A percentile compares a stretch with the other conserved stretches of the same genome.
Evolutionary conservation across 2,888 invertebrate genomes (phyloP).

Genomic region (Diplolepis rosae): DNA sequence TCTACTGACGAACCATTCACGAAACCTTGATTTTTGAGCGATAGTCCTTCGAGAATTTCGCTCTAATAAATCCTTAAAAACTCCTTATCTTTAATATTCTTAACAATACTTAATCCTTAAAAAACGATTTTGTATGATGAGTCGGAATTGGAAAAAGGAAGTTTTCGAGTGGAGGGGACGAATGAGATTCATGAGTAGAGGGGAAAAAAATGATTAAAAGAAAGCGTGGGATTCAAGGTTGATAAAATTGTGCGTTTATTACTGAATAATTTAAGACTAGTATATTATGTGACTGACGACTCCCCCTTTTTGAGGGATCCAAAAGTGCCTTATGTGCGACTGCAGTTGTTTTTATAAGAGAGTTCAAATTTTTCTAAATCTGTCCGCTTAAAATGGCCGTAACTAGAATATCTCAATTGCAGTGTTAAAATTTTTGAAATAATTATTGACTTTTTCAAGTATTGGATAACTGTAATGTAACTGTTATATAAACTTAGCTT

Average conservation of each 20-base stretch:
- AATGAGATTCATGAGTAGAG: neutral
- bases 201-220: slow-evolving; percentile 54
- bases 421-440: neutral
- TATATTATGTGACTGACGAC: slow-evolving; percentile 50
- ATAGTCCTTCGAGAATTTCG: neutral
- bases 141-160: neutral
- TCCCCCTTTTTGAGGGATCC: neutral
- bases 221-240: slow-evolving; percentile 65
- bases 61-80: neutral
- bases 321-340: neutral
- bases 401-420: neutral
- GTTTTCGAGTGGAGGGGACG: neutral
- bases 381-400: neutral
- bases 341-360: neutral
- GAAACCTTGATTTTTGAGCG: neutral
- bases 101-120: neutral
- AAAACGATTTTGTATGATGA: neutral
- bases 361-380: neutral
- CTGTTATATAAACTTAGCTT: no score
- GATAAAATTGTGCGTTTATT: slow-evolving; percentile 73
- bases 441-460: neutral
- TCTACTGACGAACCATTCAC: neutral
- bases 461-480: no score
- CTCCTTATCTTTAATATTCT: no score
- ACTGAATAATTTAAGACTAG: slow-evolving; percentile 66